phyloP scores from a whole-genome alignment of 2,797 vertebrate species.

The Staurois parvus region DNA sequence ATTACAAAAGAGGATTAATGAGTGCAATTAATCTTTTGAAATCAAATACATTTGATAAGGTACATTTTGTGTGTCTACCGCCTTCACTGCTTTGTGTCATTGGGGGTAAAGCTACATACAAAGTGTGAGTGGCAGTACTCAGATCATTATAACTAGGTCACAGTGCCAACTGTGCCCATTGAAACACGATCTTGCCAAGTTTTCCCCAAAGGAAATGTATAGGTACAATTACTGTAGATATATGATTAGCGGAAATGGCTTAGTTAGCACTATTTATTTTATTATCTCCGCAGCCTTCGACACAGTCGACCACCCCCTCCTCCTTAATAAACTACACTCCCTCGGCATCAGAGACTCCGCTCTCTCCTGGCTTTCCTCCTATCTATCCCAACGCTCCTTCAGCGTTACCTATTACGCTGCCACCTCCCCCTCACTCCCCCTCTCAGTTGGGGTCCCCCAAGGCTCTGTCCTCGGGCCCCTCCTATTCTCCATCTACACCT shows the following conservation, averaged over 20 bases:
- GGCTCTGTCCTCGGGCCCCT: too few species aligned
- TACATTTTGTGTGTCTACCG: constrained; percentile 11
- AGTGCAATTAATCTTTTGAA: constrained; percentile 61
- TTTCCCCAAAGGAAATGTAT: constrained; percentile 16
- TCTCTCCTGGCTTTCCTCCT: too few species aligned
- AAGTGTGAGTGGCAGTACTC: background rate
- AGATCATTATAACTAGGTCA: background rate
- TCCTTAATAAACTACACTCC: too few species aligned
- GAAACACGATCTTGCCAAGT: background rate
- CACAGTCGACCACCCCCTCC: too few species aligned
- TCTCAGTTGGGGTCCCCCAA: too few species aligned
- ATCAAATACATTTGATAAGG: constrained; percentile 56
- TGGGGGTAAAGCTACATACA: background rate
- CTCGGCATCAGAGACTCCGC: too few species aligned
- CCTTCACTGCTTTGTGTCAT: background rate
- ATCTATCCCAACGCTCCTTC: too few species aligned
- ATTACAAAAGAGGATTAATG: constrained; percentile 63
- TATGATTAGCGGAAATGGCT: background rate
- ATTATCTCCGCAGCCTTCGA: too few species aligned
- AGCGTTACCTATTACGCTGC: too few species aligned
- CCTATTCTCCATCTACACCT: too few species aligned
- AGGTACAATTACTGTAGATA: background rate
- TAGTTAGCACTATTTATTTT: background rate
- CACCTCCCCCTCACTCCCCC: too few species aligned
- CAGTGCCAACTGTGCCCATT: background rate